Base-by-base conservation (phyloP, 1,140 invertebrate species). In the Trichonephila inaurata region DNA sequence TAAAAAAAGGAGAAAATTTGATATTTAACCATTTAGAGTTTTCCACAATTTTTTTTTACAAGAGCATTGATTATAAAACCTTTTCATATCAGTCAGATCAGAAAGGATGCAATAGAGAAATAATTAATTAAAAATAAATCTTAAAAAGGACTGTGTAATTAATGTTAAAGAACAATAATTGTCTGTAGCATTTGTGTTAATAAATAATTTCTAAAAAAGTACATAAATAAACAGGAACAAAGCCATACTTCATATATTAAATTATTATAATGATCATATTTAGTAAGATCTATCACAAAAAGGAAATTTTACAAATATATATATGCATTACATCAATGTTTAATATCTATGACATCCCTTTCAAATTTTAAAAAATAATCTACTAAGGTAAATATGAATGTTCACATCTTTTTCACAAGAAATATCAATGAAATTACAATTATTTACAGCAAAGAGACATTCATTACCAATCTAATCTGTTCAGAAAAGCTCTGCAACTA, bases 341-440 rank as follows among this genome's bases (percentile, higher is more conserved):
- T 21, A 69, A 85, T n/a, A 85, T n/a, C 82, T 85, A 60, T n/a
- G 81, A 0, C 19, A 83, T 21, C 21, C 14, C 7, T 24, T 51
- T 19, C 28, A 85, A 85, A 18, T 19, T 85, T 85, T 24, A 18
- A 85, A n/a, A 85, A 83, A 51, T 51, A 85, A 85, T 85, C 58
- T 85, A 85, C n/a, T 60, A 6, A 85, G 0, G 8, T 28, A 85
- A 58, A 85, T 40, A 40, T 24, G 7, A 85, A 60, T 24, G 82
- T 24, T 33, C 6, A 82, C n/a, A n/a, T 83, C 19, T 85, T 60
- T 60, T 85, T 85, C 14, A 85, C 40, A 21, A 85, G 58, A 85
- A 58, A 40, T 77, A 33, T 40, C 14, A 40, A 40, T 77, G 18
- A 77, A 69, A 77, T 3, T 18, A 77, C 28, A 40, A 40, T 77